phyloP scores from a whole-genome alignment of 2,797 vertebrate species.

The Micromesistius poutassou region DNA sequence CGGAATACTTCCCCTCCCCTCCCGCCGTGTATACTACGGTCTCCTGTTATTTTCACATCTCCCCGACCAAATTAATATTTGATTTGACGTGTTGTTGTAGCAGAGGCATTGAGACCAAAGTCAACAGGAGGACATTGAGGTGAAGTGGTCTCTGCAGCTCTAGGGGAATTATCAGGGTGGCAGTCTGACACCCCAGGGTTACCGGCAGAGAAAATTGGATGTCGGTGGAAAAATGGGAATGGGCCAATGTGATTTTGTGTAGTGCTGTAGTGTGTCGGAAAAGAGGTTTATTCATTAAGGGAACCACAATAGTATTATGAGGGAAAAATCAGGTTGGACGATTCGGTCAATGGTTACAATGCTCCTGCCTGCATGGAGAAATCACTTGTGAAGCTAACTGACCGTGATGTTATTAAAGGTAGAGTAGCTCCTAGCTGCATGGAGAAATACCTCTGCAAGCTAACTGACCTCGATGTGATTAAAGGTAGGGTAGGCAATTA shows the following conservation, averaged over 20 bases:
- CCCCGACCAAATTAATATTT: not conserved
- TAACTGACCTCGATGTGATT: too few species aligned
- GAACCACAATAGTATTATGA: constrained; percentile 35
- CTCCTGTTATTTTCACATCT: not conserved
- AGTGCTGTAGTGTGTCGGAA: constrained; percentile 42
- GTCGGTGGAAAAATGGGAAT: constrained; percentile 40
- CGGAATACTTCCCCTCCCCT: not conserved
- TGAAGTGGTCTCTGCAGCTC: constrained; percentile 51
- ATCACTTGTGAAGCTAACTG: too few species aligned
- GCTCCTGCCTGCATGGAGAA: too few species aligned
- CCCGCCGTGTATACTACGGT: not conserved
- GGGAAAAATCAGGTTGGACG: not conserved
- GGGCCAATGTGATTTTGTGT: constrained; percentile 52
- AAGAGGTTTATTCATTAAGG: constrained; percentile 47
- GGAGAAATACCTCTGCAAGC: too few species aligned
- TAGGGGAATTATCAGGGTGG: constrained; percentile 39
- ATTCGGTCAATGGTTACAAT: not conserved
- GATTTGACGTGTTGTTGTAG: not conserved
- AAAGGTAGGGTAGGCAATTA: too few species aligned
- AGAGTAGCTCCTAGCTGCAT: too few species aligned
- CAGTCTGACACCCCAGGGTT: constrained; percentile 47
- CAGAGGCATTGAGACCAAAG: constrained; percentile 43
- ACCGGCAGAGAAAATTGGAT: constrained; percentile 56
- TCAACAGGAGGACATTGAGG: constrained; percentile 43
- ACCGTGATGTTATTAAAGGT: too few species aligned